Conservation (phyloP, 30 jellyfish, hydroid and myxozoan genomes). For the Mastigias papua region DNA sequence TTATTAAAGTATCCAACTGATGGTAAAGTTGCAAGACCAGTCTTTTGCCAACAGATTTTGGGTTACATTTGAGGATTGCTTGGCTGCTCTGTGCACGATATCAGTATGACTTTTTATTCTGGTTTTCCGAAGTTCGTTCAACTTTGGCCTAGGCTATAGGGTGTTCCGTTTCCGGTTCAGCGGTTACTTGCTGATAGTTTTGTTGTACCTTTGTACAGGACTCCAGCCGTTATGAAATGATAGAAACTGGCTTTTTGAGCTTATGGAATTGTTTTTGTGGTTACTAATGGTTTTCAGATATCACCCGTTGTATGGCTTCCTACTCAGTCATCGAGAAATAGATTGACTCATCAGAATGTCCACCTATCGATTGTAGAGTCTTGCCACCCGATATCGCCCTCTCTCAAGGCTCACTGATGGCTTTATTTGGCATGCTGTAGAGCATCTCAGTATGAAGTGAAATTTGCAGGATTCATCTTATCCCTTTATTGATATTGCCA, state of each 20-base stretch:
- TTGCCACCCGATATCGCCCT: too few relatives aligned
- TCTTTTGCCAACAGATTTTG: too few relatives aligned
- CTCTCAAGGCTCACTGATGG: neutral
- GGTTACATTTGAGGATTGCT: neutral
- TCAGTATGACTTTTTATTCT: too few relatives aligned
- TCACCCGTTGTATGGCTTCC: too few relatives aligned
- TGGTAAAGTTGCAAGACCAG: too few relatives aligned
- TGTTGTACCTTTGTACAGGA: neutral
- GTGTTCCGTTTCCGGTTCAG: constrained; percentile 9
- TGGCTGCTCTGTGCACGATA: neutral
- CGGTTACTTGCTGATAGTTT: neutral
- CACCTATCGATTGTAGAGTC: too few relatives aligned
- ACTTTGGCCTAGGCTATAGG: neutral
- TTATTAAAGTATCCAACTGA: neutral
- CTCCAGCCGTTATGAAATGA: neutral
- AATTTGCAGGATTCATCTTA: neutral
- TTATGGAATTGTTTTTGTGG: neutral
- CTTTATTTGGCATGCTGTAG: neutral
- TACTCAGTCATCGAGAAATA: too few relatives aligned
- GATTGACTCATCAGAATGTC: too few relatives aligned
- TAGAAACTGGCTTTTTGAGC: neutral
- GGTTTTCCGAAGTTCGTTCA: too few relatives aligned
- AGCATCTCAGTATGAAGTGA: neutral
- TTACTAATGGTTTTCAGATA: neutral
- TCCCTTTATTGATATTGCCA: neutral